Evolutionary conservation across 2,888 invertebrate species (phyloP).

Genomic region (Dasysyrphus albostriatus): DNA sequence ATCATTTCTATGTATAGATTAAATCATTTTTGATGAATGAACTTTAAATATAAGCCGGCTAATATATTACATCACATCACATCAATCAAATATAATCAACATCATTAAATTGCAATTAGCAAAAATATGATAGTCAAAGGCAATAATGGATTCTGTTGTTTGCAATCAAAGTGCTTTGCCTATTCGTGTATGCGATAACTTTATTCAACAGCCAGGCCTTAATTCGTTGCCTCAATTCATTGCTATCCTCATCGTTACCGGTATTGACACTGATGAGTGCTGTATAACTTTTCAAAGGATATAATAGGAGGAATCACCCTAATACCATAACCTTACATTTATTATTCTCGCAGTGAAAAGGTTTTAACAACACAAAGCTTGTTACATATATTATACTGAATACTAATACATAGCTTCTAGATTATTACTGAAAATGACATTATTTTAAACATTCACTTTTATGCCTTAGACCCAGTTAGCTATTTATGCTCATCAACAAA

Average conservation of each 20-base stretch:
- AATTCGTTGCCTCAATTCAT: neutral
- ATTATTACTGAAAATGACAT: neutral
- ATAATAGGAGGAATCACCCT: no score
- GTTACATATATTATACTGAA: neutral
- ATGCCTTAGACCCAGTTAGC: no score
- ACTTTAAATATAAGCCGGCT: neutral
- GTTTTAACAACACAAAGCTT: neutral
- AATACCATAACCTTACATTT: neutral
- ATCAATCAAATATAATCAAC: constrained; percentile 22
- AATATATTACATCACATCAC: neutral
- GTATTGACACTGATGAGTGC: constrained; percentile 3
- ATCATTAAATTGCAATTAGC: constrained; percentile 41
- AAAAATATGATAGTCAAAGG: constrained; percentile 19
- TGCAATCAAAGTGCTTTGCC: constrained; percentile 7
- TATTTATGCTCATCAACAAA: no score
- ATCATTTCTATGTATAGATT: neutral
- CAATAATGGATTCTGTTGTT: neutral
- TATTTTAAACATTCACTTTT: neutral
- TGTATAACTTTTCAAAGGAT: constrained; percentile 9
- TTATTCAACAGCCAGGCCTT: neutral
- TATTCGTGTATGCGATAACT: neutral
- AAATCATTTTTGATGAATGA: neutral
- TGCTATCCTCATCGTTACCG: neutral
- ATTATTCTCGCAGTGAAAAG: neutral
- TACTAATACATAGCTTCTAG: no score